These are phyloP conservation scores for Gryllus longicercus DNA, from an alignment of 2,888 invertebrate species.

Conservation along the genomic window DNA sequence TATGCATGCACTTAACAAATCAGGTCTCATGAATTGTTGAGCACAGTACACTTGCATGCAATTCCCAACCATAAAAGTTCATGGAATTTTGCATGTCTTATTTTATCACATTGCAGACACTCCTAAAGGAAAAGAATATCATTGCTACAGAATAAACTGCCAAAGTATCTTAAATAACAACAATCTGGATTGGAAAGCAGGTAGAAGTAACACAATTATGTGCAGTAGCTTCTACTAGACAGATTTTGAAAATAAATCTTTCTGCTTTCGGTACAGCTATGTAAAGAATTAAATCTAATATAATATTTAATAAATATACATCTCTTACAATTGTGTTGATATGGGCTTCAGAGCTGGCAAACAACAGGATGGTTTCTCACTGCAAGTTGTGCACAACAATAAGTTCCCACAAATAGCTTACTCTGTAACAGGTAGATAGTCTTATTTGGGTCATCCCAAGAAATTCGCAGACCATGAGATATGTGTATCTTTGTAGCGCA, in stretches of 20 bases:
- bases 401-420: no score
- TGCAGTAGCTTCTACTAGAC: background rate
- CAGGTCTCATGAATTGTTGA: background rate
- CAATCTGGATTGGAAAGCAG: background rate
- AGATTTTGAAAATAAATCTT: constrained; percentile 3
- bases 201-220: background rate
- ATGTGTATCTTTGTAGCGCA: no score
- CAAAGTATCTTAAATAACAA: constrained; percentile 17
- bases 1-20: background rate
- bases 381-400: no score
- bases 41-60: background rate
- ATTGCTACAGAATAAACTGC: background rate
- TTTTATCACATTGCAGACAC: background rate
- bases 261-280: background rate
- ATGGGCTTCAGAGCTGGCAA: background rate
- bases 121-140: background rate
- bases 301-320: constrained; percentile 11
- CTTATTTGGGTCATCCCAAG: no score
- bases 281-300: background rate
- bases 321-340: background rate
- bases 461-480: no score
- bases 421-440: no score
- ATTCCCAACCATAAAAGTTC: no score
- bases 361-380: no score
- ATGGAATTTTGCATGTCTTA: background rate